Evolutionary conservation across 1,140 invertebrate genomes (phyloP), one percentile per base, ranked within the genome.

Genomic region (Papilio dardanus): DNA sequence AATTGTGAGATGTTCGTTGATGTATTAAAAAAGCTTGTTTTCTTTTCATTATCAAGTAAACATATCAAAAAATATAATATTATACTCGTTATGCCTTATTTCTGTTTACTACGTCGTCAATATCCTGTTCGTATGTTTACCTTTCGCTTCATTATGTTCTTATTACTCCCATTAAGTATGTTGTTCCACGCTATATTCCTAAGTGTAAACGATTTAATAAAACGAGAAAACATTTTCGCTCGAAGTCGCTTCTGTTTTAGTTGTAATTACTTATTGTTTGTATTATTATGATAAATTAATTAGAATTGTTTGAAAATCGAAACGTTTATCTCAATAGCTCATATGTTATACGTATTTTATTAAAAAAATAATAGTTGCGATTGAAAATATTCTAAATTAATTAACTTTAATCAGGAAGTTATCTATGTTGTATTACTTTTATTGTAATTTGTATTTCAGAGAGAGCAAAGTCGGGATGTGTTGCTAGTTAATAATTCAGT

Each of bases 81-180:
- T 28, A 3, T 30, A 10, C 54, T 3, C 30, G 54, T 30, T 62
- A 62, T 30, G 24, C 54, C 10, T 30, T 66, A 66, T 33, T 66
- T 35, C 28, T 31, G 65, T 66, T 66, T 66, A 66, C 65, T n/a
- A 7, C 28, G 16, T 1, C n/a, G 67, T 42, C 33, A 69, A 37
- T 69, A 37, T 69, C n/a, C 67, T 68, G n/a, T 40, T 42, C 67
- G n/a, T 69, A 21, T 69, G 67, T 69, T 68, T 68, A 69, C 67
- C 35, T 40, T 40, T 21, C 67, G 67, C 35, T 40, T 40, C 19
- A 69, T 69, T 42, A 40, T 69, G 33, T 69, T 69, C 35, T 69
- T 40, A 40, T 37, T 69, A 21, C 67, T 42, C 28, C 67, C 67
- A 69, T 37, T 40, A 69, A 24, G 31, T 40, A 24, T 69, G 33